Percentiles rank a stretch among this genome's conserved stretches.
These are phyloP conservation scores for Ameiurus melas DNA, from an alignment of 2,113 vertebrate genomes.

Conservation along the genomic window DNA sequence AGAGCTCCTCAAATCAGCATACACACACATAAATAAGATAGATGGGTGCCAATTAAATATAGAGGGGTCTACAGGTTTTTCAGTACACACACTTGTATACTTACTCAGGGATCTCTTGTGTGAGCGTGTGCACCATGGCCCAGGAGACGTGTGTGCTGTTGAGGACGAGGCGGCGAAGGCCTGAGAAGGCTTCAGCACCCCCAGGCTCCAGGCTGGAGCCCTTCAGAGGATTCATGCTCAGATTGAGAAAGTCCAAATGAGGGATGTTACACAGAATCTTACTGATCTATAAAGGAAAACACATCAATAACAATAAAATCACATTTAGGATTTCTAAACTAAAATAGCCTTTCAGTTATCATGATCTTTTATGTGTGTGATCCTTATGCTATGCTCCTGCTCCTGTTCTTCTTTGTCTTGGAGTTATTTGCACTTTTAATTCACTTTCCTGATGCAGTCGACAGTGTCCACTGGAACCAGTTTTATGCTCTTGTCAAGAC, in stretches of 20 bases:
- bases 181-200: constrained; percentile 83
- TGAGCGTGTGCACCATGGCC: constrained; percentile 91
- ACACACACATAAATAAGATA: neutral
- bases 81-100: constrained; percentile 48
- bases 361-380: neutral
- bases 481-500: neutral
- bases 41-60: neutral
- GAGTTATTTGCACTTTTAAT: neutral
- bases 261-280: constrained; percentile 96
- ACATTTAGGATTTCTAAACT: neutral
- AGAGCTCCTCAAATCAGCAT: neutral
- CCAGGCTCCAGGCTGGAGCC: constrained; percentile 81
- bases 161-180: constrained; percentile 89
- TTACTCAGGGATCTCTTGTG: constrained; percentile 89
- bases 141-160: constrained; percentile 95
- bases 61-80: neutral
- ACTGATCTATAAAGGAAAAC: constrained; percentile 79
- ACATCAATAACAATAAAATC: constrained; percentile 5
- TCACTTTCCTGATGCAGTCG: neutral
- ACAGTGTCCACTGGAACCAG: neutral
- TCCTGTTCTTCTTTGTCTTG: neutral
- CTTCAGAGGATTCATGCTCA: constrained; percentile 96
- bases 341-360: neutral
- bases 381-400: neutral
- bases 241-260: constrained; percentile 93